Percentiles rank a stretch among this genome's conserved stretches.
Evolutionary conservation across 2,797 vertebrate genomes (phyloP).

Genomic region (Gymnothorax reevesii): DNA sequence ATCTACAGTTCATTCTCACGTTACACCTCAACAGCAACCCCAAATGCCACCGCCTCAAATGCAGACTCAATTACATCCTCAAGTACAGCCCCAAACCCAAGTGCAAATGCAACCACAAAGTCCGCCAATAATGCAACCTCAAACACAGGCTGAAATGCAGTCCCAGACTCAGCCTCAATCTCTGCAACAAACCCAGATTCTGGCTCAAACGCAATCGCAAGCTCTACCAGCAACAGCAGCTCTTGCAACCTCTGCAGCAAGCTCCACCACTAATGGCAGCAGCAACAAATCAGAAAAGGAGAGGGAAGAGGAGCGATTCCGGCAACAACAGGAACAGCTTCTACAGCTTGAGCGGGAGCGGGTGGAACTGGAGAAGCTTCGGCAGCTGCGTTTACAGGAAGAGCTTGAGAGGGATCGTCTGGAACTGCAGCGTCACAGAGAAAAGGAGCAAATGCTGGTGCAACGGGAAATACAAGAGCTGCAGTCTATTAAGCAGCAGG

Average conservation of each 20-base stretch:
- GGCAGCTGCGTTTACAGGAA: conserved; percentile 91
- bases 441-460: conserved; percentile 95
- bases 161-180: conserved; percentile 42
- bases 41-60: conserved; percentile 62
- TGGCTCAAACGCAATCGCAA: conserved; percentile 48
- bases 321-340: conserved; percentile 92
- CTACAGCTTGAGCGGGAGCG: conserved; percentile 93
- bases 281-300: conserved; percentile 75
- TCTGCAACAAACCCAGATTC: conserved; percentile 52
- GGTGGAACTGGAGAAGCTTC: conserved; percentile 92
- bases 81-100: conserved; percentile 41
- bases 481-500: conserved; percentile 97
- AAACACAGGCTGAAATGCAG: conserved; percentile 51
- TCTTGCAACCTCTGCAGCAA: conserved; percentile 18
- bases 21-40: conserved; percentile 39
- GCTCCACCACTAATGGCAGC: conserved; percentile 48
- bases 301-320: conserved; percentile 87
- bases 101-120: conserved; percentile 18
- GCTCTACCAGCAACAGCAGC: background rate
- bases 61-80: conserved; percentile 46
- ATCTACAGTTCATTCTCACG: conserved; percentile 42
- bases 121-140: conserved; percentile 22
- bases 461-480: conserved; percentile 95
- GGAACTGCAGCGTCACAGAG: conserved; percentile 90
- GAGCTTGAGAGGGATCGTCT: conserved; percentile 91